Evolutionary conservation across 2,797 vertebrate species (phyloP), one percentile per base, ranked within the genome.

Genomic region (Coilia nasus): DNA sequence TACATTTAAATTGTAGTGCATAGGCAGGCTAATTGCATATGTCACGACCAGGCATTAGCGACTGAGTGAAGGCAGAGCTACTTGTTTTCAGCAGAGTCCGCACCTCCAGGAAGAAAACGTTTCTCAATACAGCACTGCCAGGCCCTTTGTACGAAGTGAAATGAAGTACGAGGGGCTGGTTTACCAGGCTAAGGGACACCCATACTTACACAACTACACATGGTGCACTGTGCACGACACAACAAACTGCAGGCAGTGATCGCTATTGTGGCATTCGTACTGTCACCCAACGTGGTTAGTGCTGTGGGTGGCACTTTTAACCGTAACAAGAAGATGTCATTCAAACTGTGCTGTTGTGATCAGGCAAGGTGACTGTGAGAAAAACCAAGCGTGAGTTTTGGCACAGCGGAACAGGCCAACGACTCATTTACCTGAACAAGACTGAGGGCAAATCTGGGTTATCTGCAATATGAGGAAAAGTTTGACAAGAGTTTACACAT

Each of bases 381-480:
- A 14, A 54, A 54, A 78, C 35, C 31, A 78, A 78, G 71, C 71
- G 71, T 78, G 71, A 78, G 71, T 78, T 78, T 41, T 78, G 31
- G 19, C 17, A 21, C 17, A 19, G 35, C 31, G 31, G 35, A 21
- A 92, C 21, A 91, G 86, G 90, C 88, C 88, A 92, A 25, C 87
- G 54, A 91, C 86, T 75, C 85, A 35, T 67, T 95, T 95, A 95
- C 95, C 95, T 95, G 87, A 64, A 88, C 87, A 92, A 93, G 90
- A 93, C 87, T 86, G 93, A 89, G 87, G 93, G 91, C 15, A 93
- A 90, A 85, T 95, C 94, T 92, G 80, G 90, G 81, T 94, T 90
- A 94, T 96, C 95, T 96, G 92, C 90, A 87, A 89, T 91, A 92
- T 92, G 89, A 91, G 89, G 94, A 91, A 94, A 84, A 94, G 83